Percentiles rank a stretch among this genome's conserved stretches.
phyloP scores from a whole-genome alignment of 1,140 invertebrate genomes.

The Drosophila mojavensis region DNA sequence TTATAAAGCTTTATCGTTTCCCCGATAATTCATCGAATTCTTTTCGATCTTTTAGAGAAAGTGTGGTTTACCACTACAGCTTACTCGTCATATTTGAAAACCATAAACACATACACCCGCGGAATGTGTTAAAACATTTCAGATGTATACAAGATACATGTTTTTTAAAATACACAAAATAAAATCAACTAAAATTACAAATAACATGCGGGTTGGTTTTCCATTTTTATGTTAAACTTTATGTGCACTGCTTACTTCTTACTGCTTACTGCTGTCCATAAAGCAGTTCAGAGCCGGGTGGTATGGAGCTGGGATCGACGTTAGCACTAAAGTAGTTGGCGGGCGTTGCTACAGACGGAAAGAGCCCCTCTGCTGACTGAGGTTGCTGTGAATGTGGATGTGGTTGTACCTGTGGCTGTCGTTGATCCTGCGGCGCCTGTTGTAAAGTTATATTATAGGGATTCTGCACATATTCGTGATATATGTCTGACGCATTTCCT shows the following conservation, averaged over 20 bases:
- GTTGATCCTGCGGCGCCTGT: conserved; percentile 37
- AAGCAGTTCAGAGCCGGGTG: conserved; percentile 86
- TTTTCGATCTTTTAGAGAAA: conserved; percentile 23
- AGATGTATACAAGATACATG: neutral
- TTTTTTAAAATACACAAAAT: conserved; percentile 29
- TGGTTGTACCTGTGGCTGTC: neutral
- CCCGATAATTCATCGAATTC: conserved; percentile 32
- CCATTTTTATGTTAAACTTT: conserved; percentile 17
- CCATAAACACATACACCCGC: conserved; percentile 14
- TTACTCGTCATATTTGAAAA: neutral
- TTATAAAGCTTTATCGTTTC: conserved; percentile 65
- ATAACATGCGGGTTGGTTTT: neutral
- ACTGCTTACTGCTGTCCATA: conserved; percentile 84
- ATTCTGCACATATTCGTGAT: conserved; percentile 85
- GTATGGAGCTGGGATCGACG: conserved; percentile 84
- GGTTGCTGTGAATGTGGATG: conserved; percentile 14
- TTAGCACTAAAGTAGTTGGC: conserved; percentile 85
- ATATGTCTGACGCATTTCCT: conserved; percentile 70
- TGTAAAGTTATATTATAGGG: conserved; percentile 84
- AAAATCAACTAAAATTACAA: conserved; percentile 20
- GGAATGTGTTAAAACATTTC: conserved; percentile 32
- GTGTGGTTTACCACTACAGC: conserved; percentile 2
- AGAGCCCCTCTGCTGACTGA: conserved; percentile 12
- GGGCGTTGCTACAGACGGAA: conserved; percentile 56
- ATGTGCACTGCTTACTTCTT: conserved; percentile 51